Base-by-base conservation (phyloP, 2,113 vertebrate species). In the Eurystomus gularis region DNA sequence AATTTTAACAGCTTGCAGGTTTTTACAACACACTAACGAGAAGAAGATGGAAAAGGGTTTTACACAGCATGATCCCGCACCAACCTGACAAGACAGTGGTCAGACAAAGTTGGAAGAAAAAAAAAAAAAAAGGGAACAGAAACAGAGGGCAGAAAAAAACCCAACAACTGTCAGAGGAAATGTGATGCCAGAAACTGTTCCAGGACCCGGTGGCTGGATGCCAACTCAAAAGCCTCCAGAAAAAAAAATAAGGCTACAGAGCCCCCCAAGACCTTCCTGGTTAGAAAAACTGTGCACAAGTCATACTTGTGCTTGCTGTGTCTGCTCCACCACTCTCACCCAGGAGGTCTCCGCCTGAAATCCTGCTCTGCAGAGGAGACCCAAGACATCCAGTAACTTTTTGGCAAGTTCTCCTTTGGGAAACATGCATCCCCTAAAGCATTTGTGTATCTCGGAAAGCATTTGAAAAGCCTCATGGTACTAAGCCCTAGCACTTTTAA, bases 361-460 rank as follows among this genome's bases (percentile, higher is more conserved):
- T 6, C 26, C 88, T 94, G 88, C 77, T 85, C 88, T 90, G 82
- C 49, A 91, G 62, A 91, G 20, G 26, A 96, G 75, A 96, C 66
- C 17, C 58, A 80, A 94, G 82, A 89, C 91, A 66, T 78, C 33
- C 92, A 76, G 90, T 60, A 90, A 87, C 91, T 96, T 91, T 86
- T 91, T 86, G 86, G 91, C 96, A 86, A 96, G 95, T 77, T 81
- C 86, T 82, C 65, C 75, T 95, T 81, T 77, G 76, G 76, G 86
- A 96, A 97, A 96, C 35, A 42, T 26, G 54, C 92, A 93, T 92
- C 51, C 88, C 94, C 87, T 86, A 73, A 60, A 95, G 95, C 77
- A 72, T 65, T 76, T 92, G 91, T 84, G 64, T 58, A 81, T 60
- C 66, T 93, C 18, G 3, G 69, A 52, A 44, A 88, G 73, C 49